Evolutionary conservation across 2,888 invertebrate species (phyloP), one percentile per base, ranked within the genome.

Genomic region (Crepidodera aurea): DNA sequence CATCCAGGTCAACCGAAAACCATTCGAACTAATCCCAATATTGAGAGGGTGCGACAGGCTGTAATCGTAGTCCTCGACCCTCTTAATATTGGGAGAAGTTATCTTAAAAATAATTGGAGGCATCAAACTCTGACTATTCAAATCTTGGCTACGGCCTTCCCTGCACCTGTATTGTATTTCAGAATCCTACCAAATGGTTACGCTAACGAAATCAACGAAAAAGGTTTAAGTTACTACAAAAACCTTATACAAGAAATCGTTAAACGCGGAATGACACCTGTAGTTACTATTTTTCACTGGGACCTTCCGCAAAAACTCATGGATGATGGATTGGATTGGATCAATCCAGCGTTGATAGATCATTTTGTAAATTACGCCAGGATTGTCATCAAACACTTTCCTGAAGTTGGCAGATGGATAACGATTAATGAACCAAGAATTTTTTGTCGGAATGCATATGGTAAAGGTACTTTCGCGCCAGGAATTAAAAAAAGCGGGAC

Each of bases 171-270:
- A n/a, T n/a, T n/a, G n/a, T 29, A 3, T 40, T 40, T 40, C 18
- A 82, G 93, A 48, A 83, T 94, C 46, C 80, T 93, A 66, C 91
- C 93, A 0, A 85, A 83, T 6, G 93, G 91, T 10, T 83, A 86
- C 58, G 83, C 85, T n/a, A 86, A 88, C 71, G 75, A 84, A 13
- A 82, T 92, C 16, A 94, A 91, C 76, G 81, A 84, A 39, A 83
- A 85, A 2, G 94, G 92, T 15, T 83, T 94, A 7, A 80, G 86
- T 57, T 92, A 92, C 79, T 94, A 94, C 78, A 88, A 87, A 72
- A 85, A 88, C 66, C 79, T 94, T 40, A 89, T 94, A 53, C 83
- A 91, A 71, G 90, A 88, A 71, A 83, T 93, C 4, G 66, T 89
- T 3, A 82, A 78, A 12, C 67, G 69, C 51, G 62, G 84, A 68